Conservation (phyloP, 1,140 invertebrate species). For the Brachionus manjavacas region DNA sequence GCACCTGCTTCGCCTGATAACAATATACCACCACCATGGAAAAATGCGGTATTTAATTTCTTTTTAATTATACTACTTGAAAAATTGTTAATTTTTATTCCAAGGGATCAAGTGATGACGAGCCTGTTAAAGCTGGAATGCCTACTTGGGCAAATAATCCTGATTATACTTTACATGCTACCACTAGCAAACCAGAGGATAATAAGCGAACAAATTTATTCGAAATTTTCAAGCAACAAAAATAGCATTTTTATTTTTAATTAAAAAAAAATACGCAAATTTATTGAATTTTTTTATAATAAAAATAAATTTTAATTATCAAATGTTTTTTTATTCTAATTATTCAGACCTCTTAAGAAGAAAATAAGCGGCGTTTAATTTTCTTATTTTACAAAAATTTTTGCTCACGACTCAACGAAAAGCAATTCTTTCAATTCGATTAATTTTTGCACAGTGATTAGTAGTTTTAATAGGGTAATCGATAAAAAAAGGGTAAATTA, state of each 20-base stretch:
- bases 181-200: neutral
- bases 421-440: too few species aligned
- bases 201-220: neutral
- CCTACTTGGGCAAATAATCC: constrained; percentile 26
- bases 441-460: too few species aligned
- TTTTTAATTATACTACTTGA: neutral
- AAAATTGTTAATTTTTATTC: neutral
- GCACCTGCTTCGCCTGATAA: neutral
- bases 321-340: neutral
- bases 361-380: too few species aligned
- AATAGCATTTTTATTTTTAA: too few species aligned
- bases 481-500: too few species aligned
- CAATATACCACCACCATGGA: constrained; percentile 29
- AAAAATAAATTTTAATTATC: neutral
- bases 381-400: too few species aligned
- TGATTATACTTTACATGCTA: constrained; percentile 24
- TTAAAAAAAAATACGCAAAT: neutral
- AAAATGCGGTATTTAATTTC: neutral
- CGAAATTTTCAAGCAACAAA: neutral
- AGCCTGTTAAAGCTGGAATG: neutral
- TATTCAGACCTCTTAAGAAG: too few species aligned
- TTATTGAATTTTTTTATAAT: neutral
- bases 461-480: too few species aligned
- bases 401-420: too few species aligned
- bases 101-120: neutral